phyloP scores from a whole-genome alignment of 2,888 invertebrate species.

The Crocallis elinguaria region DNA sequence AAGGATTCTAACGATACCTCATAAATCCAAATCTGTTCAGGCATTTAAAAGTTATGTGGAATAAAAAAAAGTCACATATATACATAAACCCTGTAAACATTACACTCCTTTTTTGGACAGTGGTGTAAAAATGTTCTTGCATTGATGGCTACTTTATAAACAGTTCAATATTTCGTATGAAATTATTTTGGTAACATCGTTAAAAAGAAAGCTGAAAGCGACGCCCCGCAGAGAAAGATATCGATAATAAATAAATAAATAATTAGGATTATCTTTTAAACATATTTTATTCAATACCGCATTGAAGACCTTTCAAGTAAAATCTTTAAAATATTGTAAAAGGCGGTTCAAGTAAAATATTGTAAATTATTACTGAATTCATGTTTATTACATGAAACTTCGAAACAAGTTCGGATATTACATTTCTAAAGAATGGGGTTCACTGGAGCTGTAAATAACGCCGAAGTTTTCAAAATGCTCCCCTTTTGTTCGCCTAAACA shows the following conservation, averaged over 20 bases:
- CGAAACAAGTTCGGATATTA: conserved; percentile 24
- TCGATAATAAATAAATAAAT: conserved; percentile 43
- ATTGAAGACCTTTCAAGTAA: too few relatives aligned
- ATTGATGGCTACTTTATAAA: conserved; percentile 25
- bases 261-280: too few relatives aligned
- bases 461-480: conserved; percentile 24
- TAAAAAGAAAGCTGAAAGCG: conserved; percentile 26
- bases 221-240: conserved; percentile 34
- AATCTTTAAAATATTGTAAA: conserved; percentile 46
- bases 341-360: conserved; percentile 41
- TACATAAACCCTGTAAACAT: too few relatives aligned
- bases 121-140: too few relatives aligned
- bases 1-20: too few relatives aligned
- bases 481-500: neutral
- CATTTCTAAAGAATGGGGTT: conserved; percentile 9
- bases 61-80: too few relatives aligned
- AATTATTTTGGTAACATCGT: conserved; percentile 25
- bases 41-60: too few relatives aligned
- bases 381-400: conserved; percentile 25
- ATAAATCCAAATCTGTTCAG: too few relatives aligned
- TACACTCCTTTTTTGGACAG: too few relatives aligned
- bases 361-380: conserved; percentile 36
- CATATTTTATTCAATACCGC: too few relatives aligned
- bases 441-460: conserved; percentile 24
- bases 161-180: conserved; percentile 26